Evolutionary conservation across 2,797 vertebrate genomes (phyloP), one percentile per base, ranked within the genome.

Genomic region (Tragelaphus eurycerus): DNA sequence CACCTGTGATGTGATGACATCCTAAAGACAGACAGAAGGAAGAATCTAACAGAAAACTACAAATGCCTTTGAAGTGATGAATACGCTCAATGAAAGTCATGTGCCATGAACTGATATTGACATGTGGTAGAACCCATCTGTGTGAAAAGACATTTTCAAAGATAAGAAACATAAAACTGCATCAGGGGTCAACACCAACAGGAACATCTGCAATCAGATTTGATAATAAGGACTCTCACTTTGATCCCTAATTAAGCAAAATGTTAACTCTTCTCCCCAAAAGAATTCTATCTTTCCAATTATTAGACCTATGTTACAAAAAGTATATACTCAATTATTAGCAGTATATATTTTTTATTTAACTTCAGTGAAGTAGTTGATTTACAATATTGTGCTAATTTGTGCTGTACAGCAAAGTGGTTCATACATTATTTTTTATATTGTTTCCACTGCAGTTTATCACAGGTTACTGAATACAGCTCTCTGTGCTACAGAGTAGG

Each of bases 181-280:
- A 90, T 21, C 43, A 43, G 29, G 71, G 1, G 92, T 31, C 12
- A 87, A 38, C 19, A 59, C 5, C 79, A 17, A 86, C 5, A 59
- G n/a, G 5, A 55, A 67, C 13, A 43, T 29, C 2, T 43, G 27
- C 21, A 78, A 90, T 19, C 14, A 59, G 50, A 43, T 54, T 60
- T 25, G 31, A 93, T 79, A 48, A 78, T 19, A 31, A 17, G 10
- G 59, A 46, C 14, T 50, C 46, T 57, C 57, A 82, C 17, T 81
- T 17, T 76, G 48, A 86, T 12, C 17, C 27, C 84, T 54, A 92
- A 74, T 59, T 89, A 92, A 59, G n/a, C 60, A 91, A 91, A 86
- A 82, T 88, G 23, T 57, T 95, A 12, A 48, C 31, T 79, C 17
- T 16, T 9, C 12, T 23, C 17, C 60, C 17, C 71, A 86, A 84